phyloP scores from a whole-genome alignment of 2,888 invertebrate genomes.

The Pachycephus smyrnensis region DNA sequence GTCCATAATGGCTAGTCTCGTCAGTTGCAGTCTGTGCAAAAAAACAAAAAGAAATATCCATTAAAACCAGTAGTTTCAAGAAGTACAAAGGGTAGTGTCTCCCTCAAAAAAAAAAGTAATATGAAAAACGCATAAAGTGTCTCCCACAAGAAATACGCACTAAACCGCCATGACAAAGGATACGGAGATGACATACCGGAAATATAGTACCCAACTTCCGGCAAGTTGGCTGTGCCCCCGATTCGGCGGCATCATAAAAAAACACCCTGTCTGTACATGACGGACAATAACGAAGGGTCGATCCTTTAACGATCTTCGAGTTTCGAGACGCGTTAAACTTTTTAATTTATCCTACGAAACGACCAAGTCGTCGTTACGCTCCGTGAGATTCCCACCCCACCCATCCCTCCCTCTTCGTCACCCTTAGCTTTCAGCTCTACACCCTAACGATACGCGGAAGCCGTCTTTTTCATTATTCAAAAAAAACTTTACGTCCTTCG shows the following conservation, averaged over 20 bases:
- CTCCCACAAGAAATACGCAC: neutral
- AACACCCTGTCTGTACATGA: neutral
- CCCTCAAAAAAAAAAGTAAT: neutral
- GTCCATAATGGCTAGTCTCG: too few relatives aligned
- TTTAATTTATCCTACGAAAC: neutral
- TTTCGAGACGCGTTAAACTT: neutral
- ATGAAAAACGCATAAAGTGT: neutral
- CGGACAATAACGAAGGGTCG: constrained; percentile 18
- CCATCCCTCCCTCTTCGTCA: neutral
- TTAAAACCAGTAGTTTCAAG: neutral
- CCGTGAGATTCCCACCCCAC: neutral
- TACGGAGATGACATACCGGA: neutral
- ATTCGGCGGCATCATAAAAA: neutral
- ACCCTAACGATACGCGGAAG: neutral
- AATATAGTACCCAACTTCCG: neutral
- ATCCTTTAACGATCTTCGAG: constrained; percentile 55
- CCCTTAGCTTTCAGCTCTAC: neutral
- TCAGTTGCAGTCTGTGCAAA: neutral
- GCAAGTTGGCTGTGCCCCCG: neutral
- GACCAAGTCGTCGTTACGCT: neutral
- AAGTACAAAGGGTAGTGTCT: neutral
- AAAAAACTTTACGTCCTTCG: neutral
- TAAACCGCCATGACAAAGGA: neutral
- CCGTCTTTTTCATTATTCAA: neutral
- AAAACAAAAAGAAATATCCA: neutral